Evolutionary conservation across 64 coral and sea anemone species (phyloP), one percentile per base, ranked within the genome.

Genomic region (Stichodactyla mertensii): DNA sequence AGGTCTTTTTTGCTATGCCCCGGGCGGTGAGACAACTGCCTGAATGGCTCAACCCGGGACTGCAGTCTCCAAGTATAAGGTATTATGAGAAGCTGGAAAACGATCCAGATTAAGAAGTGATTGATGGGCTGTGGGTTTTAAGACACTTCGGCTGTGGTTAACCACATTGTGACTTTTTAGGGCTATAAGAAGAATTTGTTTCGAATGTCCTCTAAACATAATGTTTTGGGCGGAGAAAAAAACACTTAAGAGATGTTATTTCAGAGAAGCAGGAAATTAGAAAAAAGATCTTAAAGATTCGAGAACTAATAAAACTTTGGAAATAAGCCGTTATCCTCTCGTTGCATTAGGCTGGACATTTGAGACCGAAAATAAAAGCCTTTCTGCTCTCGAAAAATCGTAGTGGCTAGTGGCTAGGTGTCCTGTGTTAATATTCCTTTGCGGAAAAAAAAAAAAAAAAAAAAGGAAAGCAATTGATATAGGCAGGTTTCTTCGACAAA

Each of bases 121-220:
- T 81, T 81, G 36, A 81, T 81, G 78, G 78, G 4, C 69, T 74
- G 10, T 74, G 69, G 69, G 64, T 69, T 69, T 55, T 55, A 53
- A 54, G 78, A 53, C 53, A 81, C 78, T 81, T 81, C 4, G 53
- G 7, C 53, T 81, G 36, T 53, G 78, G 78, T 81, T 81, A 81
- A 81, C 78, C 78, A 81, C 36, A 81, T 55, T 55, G 53, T 16
- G 51, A 54, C 20, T 54, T 81, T 81, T 52, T 81, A 18, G 53
- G 54, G 51, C 78, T 74, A 74, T 74, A 74, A 81, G 78, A 81
- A 81, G 78, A 81, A 81, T 20, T 55, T 81, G 78, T 52, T 81
- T 81, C 78, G 54, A 81, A 81, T 54, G 78, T 18, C 78, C 53
- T 55, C 52, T 54, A 53, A 53, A 55, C 78, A 55, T 81, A 81